Base-by-base conservation (phyloP, 2,888 invertebrate species). In the Blastobasis lacticolella region DNA sequence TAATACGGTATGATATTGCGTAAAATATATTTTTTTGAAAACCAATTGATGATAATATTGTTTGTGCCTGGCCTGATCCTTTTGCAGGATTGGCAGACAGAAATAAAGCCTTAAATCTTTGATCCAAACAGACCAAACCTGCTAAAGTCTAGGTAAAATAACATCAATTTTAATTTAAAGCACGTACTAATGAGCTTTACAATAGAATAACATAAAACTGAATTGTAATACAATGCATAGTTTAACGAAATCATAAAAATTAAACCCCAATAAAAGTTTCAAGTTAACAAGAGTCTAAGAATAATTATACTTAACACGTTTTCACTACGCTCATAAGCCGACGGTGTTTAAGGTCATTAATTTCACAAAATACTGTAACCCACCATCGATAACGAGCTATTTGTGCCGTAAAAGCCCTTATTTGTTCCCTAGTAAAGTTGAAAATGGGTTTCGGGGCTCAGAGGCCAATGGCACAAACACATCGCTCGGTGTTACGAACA, bases 401-500 rank as follows among this genome's bases (percentile, higher is more conserved):
- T 23, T 23, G 23, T 23, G 23, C 23, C 3, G 23, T 23, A 23
- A 23, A 23, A 23, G 23, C 23, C 23, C 23, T 23, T 23, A 41
- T 5, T 38, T 5, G 5, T 6, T 10, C 10, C 4, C 5, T 4
- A 37, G 38, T 51, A 77, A 62, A 67, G 78, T 69, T 57, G 57
- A 71, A 65, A 68, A 73, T 79, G 52, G 60, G 63, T 60, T 64
- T 62, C 55, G 55, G 57, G 55, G 56, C 55, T 40, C 54, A 65
- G 58, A 69, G 68, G 69, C 71, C 62, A 71, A 64, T 69, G 71
- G 63, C 67, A 71, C 70, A 65, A 66, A 66, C 65, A 65, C 71
- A 75, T 63, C 75, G 81, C 81, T 80, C 78, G 80, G 77, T 76
- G 79, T 79, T 78, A 83, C 81, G 78, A 83, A 82, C 85, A 85